Percentiles rank a stretch among this genome's conserved stretches.
phyloP scores from a whole-genome alignment of 2,888 invertebrate genomes.

The Incurvaria masculella region DNA sequence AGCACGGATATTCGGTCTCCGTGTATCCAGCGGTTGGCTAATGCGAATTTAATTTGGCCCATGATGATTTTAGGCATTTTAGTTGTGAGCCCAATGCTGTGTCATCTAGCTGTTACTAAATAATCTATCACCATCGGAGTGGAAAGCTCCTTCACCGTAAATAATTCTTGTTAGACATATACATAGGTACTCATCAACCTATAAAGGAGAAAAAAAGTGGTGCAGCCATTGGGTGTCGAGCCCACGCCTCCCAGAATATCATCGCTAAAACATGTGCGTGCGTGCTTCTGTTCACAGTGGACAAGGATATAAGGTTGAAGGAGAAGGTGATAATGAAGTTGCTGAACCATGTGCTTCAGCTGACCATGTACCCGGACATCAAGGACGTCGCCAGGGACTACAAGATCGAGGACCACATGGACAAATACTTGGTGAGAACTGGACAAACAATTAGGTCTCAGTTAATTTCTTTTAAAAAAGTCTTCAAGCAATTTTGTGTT shows the following conservation, averaged over 20 bases:
- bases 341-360: constrained; percentile 59
- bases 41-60: no score
- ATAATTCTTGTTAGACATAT: no score
- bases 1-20: no score
- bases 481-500: background rate
- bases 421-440: constrained; percentile 57
- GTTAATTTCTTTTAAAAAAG: no score
- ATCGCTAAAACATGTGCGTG: background rate
- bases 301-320: constrained; percentile 49
- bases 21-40: no score
- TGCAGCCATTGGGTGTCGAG: no score
- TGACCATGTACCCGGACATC: constrained; percentile 57
- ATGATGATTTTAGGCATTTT: no score
- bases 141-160: no score
- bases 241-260: no score
- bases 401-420: constrained; percentile 55
- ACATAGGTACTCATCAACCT: background rate
- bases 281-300: constrained; percentile 29
- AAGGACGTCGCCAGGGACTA: constrained; percentile 57
- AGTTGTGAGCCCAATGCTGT: no score
- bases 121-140: no score
- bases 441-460: constrained; percentile 7
- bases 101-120: no score
- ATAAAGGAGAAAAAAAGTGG: background rate
- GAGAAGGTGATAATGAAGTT: constrained; percentile 57